Evolutionary conservation across 2,797 vertebrate species (phyloP).

Genomic region (Coregonus sp.): DNA sequence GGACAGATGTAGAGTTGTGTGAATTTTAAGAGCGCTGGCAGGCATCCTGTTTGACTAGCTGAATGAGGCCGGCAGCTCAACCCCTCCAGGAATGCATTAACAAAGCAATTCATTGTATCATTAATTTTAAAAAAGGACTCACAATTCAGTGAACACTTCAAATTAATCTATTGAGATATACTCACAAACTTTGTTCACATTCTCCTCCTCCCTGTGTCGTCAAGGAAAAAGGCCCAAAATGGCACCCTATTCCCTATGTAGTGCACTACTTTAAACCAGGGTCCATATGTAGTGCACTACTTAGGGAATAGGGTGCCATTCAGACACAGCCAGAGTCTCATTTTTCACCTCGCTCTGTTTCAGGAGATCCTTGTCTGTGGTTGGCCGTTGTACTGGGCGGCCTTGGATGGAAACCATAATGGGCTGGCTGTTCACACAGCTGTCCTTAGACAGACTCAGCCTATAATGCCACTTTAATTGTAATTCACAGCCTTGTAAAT

Average conservation of each 20-base stretch:
- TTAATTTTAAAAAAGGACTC: constrained; percentile 82
- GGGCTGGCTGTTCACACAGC: neutral
- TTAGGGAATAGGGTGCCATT: too few relatives aligned
- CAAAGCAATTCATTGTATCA: constrained; percentile 81
- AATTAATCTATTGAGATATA: constrained; percentile 82
- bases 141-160: constrained; percentile 80
- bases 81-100: constrained; percentile 72
- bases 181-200: constrained; percentile 65
- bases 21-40: constrained; percentile 73
- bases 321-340: neutral
- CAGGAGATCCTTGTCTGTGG: constrained; percentile 33
- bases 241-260: too few relatives aligned
- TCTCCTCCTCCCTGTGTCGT: constrained; percentile 47
- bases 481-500: constrained; percentile 32
- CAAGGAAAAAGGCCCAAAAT: constrained; percentile 45
- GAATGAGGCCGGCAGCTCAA: too few relatives aligned
- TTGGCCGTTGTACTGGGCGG: constrained; percentile 16
- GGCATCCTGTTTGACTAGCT: constrained; percentile 67
- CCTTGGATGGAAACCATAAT: constrained; percentile 1
- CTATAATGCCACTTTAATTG: constrained; percentile 20
- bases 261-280: too few relatives aligned
- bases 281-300: too few relatives aligned
- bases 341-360: constrained; percentile 38
- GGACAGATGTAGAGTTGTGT: constrained; percentile 69
- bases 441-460: neutral